Evolutionary conservation across 1,140 invertebrate species (phyloP).

Genomic region (Procambarus clarkii): DNA sequence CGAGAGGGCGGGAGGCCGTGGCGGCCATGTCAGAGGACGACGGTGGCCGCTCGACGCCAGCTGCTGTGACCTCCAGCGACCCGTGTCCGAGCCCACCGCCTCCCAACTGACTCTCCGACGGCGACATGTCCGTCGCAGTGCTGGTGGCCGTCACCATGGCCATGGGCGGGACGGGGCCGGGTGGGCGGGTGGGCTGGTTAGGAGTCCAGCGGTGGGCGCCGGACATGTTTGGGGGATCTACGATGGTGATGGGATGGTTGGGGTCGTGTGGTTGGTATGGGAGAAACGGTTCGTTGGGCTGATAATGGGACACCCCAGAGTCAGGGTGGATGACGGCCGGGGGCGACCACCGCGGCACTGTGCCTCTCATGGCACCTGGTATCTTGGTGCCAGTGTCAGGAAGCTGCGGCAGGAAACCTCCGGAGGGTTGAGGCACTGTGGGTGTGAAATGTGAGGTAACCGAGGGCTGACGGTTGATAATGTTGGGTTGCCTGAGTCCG

Average conservation of each 20-base stretch:
- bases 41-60: too few species aligned
- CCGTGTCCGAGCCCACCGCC: too few species aligned
- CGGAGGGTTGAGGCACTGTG: neutral
- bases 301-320: constrained; percentile 67
- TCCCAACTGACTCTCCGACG: neutral
- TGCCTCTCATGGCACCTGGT: neutral
- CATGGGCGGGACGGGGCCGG: neutral
- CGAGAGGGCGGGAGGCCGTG: neutral
- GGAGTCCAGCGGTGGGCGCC: neutral
- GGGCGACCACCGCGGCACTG: constrained; percentile 40
- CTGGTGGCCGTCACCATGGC: neutral
- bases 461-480: neutral
- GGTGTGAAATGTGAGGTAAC: neutral
- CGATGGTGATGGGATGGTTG: constrained; percentile 60
- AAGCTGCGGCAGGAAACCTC: neutral
- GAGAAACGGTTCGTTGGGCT: constrained; percentile 62
- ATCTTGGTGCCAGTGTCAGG: neutral
- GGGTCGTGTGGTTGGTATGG: constrained; percentile 59
- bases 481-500: neutral
- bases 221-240: constrained; percentile 33
- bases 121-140: neutral
- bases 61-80: neutral
- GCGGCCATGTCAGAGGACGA: neutral
- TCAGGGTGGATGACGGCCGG: constrained; percentile 63
- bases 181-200: neutral